Percentiles rank a stretch among this genome's conserved stretches.
Conservation (phyloP, 64 coral and sea anemone species). For the Anthopleura sola region DNA sequence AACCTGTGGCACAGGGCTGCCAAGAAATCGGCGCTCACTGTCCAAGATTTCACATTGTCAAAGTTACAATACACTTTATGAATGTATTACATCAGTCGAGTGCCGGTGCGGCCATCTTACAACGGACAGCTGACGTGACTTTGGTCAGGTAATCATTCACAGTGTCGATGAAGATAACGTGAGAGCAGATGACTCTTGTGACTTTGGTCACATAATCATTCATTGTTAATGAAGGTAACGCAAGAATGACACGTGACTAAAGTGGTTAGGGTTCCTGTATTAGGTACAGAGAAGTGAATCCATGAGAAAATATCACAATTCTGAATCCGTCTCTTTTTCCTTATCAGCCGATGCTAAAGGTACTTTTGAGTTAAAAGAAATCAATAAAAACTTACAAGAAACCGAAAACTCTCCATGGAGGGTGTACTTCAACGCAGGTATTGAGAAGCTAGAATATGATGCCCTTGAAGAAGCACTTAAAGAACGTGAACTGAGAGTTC, state of each 20-base stretch:
- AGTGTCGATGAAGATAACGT: neutral
- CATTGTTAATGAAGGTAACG: too few species aligned
- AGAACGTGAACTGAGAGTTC: neutral
- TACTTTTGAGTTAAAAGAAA: neutral
- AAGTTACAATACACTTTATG: too few species aligned
- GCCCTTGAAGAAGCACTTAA: neutral
- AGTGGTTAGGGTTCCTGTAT: too few species aligned
- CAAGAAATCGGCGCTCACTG: too few species aligned
- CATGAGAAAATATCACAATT: too few species aligned
- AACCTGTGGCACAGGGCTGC: too few species aligned
- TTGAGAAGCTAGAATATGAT: neutral
- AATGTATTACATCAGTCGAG: too few species aligned
- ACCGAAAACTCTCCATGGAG: neutral
- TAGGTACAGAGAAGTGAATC: too few species aligned
- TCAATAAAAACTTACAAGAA: neutral
- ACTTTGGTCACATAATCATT: too few species aligned
- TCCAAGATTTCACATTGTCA: too few species aligned
- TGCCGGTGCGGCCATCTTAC: neutral
- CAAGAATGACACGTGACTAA: too few species aligned
- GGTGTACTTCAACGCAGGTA: neutral
- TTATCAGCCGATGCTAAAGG: neutral
- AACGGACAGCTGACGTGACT: neutral
- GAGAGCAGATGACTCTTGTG: neutral
- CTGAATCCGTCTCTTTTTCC: neutral
- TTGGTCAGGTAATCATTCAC: neutral